Percentiles rank a stretch among this genome's conserved stretches.
phyloP scores from a whole-genome alignment of 1,140 invertebrate species.

The Ceratina australensis region DNA sequence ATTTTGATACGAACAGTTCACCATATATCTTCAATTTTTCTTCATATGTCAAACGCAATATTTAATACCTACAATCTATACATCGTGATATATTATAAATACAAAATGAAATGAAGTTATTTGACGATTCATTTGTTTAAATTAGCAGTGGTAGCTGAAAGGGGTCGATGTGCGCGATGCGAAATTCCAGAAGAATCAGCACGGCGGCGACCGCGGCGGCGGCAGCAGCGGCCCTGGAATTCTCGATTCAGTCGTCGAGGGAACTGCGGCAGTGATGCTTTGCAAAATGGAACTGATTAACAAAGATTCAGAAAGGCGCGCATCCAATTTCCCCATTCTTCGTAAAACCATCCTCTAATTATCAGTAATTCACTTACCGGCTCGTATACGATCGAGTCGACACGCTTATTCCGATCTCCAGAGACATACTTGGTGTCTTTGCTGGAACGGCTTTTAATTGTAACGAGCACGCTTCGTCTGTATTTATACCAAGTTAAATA shows the following conservation, averaged over 20 bases:
- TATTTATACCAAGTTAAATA: conserved; percentile 15
- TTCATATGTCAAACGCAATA: too few relatives aligned
- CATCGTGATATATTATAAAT: too few relatives aligned
- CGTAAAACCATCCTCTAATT: conserved; percentile 49
- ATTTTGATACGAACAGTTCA: too few relatives aligned
- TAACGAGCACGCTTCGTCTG: conserved; percentile 3
- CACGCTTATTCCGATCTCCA: conserved; percentile 37
- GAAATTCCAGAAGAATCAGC: conserved; percentile 23
- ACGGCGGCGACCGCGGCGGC: too few relatives aligned
- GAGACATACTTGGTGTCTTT: conserved; percentile 27
- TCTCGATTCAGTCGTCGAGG: conserved; percentile 51
- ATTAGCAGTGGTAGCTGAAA: too few relatives aligned
- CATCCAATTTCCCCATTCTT: conserved; percentile 50
- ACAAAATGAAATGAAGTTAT: not conserved
- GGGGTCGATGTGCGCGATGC: not conserved
- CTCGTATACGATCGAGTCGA: conserved; percentile 39
- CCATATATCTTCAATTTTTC: too few relatives aligned
- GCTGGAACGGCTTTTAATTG: conserved; percentile 13
- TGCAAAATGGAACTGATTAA: conserved; percentile 53
- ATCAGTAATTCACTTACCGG: conserved; percentile 45
- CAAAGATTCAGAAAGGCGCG: conserved; percentile 51
- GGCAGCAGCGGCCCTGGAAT: conserved; percentile 52
- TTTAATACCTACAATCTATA: too few relatives aligned
- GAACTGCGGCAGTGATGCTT: conserved; percentile 52
- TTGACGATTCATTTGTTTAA: not conserved